Base-by-base conservation (phyloP, 1,140 invertebrate species). In the Yoshiicerus persimilis region DNA sequence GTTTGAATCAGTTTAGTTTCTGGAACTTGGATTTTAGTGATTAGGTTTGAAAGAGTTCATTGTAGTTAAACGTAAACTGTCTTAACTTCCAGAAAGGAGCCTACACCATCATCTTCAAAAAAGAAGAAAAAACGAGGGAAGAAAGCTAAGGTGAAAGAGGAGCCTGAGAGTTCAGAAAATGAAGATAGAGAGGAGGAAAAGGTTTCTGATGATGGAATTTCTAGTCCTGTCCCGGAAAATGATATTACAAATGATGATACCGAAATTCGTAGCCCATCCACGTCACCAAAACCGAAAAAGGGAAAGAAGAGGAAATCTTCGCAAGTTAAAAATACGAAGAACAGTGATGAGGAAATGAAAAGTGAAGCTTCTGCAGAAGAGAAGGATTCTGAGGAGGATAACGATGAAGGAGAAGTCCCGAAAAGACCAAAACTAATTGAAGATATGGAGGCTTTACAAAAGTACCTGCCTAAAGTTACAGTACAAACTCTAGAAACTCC, bases 401-500 rank as follows among this genome's bases (percentile, higher is more conserved):
- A 77, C n/a, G 87, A 90, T 38, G 66, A 77, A 32, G 89, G 88
- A 0, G 66, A 77, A 1, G 77, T 64, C 4, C 13, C 66, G 1
- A 88, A 88, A 30, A 64, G 41, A 47, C 27, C 41, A 1, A 90
- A 85, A 41, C 16, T 86, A 5, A 84, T 25, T 5, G 64, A 77
- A 30, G 90, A 91, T 47, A 66, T 90, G 23, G 90, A 88, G 66
- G 56, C 84, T 90, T 92, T 95, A 90, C 94, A 95, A 88, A 93
- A 94, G 89, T 92, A 95, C 77, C 93, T 93, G 80, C 93, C 95
- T 27, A 93, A 96, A 89, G 96, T 98, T 88, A 95, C 96, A 89
- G 95, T 98, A 47, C 96, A 98, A 92, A 95, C 95, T 16, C 94
- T 99, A 88, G 97, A 98, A 90, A 96, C 97, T 10, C 94, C 97